These are phyloP conservation scores for Pterophyllum scalare DNA, from an alignment of 2,113 vertebrate species.

Conservation along the genomic window DNA sequence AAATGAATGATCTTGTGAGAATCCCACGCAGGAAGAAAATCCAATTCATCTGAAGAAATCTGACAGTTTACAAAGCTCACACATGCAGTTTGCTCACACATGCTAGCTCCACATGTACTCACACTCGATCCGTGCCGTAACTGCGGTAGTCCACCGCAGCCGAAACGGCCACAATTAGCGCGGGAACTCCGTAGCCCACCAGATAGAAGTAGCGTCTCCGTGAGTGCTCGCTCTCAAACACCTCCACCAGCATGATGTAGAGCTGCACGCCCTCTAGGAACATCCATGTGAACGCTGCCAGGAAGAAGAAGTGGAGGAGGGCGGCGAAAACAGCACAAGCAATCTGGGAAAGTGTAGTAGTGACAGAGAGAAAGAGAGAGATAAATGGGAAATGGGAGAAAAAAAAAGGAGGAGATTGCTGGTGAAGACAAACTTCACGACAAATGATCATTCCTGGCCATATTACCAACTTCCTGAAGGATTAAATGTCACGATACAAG, in stretches of 20 bases:
- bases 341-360: conserved; percentile 80
- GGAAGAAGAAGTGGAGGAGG: conserved; percentile 98
- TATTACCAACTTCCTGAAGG: not conserved
- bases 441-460: not conserved
- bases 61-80: not conserved
- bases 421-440: not conserved
- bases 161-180: conserved; percentile 92
- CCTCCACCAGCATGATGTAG: conserved; percentile 99
- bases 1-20: not conserved
- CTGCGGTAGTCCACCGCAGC: conserved; percentile 96
- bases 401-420: not conserved
- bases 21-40: not conserved
- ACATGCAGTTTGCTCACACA: not conserved
- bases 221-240: conserved; percentile 97
- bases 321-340: conserved; percentile 96
- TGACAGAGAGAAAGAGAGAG: not conserved
- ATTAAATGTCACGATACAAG: conserved; percentile 8
- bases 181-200: conserved; percentile 94
- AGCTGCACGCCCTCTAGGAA: conserved; percentile 98
- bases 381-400: not conserved
- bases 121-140: conserved; percentile 97
- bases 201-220: conserved; percentile 95
- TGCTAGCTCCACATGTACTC: conserved; percentile 69
- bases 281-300: conserved; percentile 99
- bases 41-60: not conserved